Evolutionary conservation across 1,140 invertebrate genomes (phyloP).

Genomic region (Hylaeus anthracinus): DNA sequence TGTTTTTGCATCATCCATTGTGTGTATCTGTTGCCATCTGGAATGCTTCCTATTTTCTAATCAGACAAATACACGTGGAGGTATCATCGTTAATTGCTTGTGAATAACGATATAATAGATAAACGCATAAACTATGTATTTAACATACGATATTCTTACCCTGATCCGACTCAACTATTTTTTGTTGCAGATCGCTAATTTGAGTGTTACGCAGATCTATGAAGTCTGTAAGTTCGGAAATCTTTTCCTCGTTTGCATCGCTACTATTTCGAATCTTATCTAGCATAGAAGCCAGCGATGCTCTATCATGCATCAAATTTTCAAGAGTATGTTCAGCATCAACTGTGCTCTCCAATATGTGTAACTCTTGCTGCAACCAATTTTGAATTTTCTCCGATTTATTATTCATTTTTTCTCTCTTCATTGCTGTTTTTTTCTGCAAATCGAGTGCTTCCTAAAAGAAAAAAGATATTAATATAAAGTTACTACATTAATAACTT

Average conservation of each 20-base stretch:
- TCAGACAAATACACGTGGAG: conserved; percentile 43
- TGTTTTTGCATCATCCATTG: conserved; percentile 85
- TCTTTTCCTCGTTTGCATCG: conserved; percentile 74
- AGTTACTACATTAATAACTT: neutral
- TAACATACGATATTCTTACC: conserved; percentile 72
- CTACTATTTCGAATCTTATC: conserved; percentile 77
- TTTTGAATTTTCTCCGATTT: conserved; percentile 79
- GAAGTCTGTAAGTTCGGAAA: conserved; percentile 84
- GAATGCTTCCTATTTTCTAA: conserved; percentile 83
- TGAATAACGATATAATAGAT: neutral
- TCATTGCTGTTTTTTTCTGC: conserved; percentile 81
- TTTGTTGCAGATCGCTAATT: conserved; percentile 92
- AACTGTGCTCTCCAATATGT: conserved; percentile 87
- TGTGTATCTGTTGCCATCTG: conserved; percentile 85
- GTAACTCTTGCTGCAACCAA: conserved; percentile 87
- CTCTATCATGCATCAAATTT: conserved; percentile 88
- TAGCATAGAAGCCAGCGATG: conserved; percentile 80
- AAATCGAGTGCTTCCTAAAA: conserved; percentile 83
- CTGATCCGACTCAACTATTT: conserved; percentile 89
- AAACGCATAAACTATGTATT: neutral
- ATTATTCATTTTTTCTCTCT: conserved; percentile 76
- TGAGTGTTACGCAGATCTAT: conserved; percentile 88
- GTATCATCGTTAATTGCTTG: conserved; percentile 12
- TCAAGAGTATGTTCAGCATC: conserved; percentile 89
- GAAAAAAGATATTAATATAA: conserved; percentile 32